Base-by-base conservation (phyloP, 2,113 vertebrate genomes). In the Pelobates fuscus region DNA sequence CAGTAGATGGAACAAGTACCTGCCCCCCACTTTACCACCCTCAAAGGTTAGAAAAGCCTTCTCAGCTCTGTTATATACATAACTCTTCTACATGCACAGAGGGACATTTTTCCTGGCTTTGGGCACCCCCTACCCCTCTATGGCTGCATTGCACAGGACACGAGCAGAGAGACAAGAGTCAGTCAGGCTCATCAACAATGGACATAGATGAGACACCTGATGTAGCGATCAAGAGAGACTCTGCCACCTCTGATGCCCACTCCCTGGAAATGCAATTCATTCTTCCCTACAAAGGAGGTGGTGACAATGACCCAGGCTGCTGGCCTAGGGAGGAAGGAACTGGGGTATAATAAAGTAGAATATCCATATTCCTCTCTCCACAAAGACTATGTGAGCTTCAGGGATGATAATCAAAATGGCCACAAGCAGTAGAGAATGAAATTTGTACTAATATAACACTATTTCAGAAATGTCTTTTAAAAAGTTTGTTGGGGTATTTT, bases 291-390 rank as follows among this genome's bases (percentile, higher is more conserved):
- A 61, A 32, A 52, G 73, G 27, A 25, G 29, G 44, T 20, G 71
- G 44, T 21, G 72, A 80, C 85, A 86, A 82, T 76, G 89, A 81
- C 71, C 74, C 66, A 18, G 55, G 64, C 84, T 78, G 26, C 70
- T 81, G 29, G 77, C 55, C 82, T 59, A 80, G 81, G 58, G 86
- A 87, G 49, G 86, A 88, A 72, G 86, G 85, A 60, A 87, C 85
- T 0, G 86, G 86, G 14, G 71, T 87, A 71, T 87, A 77, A 86
- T 12, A 6, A 41, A 23, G 67, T 24, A 43, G 14, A 27, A 8
- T 17, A 71, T n/a, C 17, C 46, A 24, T 62, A 49, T 46, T 71
- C 37, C 8, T 18, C 12, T 49, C 44, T 12, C 44, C 44, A 49
- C 12, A 1, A 18, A 5, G 44, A 17, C 44, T 12, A 49, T 49